phyloP scores from a whole-genome alignment of 2,888 invertebrate species.

The Rhabditoides inermis region DNA sequence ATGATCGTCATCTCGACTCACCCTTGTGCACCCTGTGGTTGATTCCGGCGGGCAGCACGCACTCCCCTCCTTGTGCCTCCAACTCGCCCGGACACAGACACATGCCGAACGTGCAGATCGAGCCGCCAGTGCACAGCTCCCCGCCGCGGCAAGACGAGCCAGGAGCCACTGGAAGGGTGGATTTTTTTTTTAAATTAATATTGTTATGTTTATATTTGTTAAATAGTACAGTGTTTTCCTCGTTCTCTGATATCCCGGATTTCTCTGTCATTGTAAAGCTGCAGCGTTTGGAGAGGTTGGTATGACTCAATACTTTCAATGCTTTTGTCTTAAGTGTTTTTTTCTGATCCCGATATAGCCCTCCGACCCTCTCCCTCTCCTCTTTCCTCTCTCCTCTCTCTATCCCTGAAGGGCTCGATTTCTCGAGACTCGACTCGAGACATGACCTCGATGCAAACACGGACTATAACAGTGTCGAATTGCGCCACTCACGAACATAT shows the following conservation, averaged over 20 bases:
- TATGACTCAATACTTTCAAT: too few species aligned
- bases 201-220: too few species aligned
- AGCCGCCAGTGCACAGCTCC: constrained; percentile 47
- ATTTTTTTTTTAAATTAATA: too few species aligned
- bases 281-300: background rate
- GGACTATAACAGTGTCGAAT: too few species aligned
- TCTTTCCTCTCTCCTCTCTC: too few species aligned
- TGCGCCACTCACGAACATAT: too few species aligned
- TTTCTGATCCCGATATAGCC: too few species aligned
- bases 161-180: constrained; percentile 33
- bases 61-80: constrained; percentile 42
- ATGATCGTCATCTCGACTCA: background rate
- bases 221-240: background rate
- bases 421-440: too few species aligned
- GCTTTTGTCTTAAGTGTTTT: too few species aligned
- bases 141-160: constrained; percentile 42
- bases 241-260: background rate
- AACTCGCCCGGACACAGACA: constrained; percentile 48
- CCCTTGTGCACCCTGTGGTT: constrained; percentile 25
- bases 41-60: constrained; percentile 33
- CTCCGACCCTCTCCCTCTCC: too few species aligned
- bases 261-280: background rate
- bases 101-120: constrained; percentile 39
- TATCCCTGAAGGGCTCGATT: too few species aligned
- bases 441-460: too few species aligned